Base-by-base conservation (phyloP, 2,113 vertebrate genomes). In the Sinocyclocheilus grahami region DNA sequence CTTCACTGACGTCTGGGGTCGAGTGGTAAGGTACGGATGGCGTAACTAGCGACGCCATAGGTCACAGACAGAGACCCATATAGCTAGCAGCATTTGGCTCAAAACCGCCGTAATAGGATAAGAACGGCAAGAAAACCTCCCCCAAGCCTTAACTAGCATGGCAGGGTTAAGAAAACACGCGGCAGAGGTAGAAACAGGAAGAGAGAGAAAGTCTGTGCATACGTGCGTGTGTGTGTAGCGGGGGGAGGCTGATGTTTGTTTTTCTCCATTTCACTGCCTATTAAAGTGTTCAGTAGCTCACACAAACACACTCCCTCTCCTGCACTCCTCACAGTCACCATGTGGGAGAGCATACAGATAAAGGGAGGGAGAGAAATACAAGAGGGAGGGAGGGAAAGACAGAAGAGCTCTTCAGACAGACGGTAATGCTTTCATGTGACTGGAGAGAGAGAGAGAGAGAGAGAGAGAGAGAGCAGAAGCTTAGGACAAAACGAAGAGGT, bases 281-380 rank as follows among this genome's bases (percentile, higher is more conserved):
- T 88, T 90, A 90, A 86, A 84, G 87, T 75, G 83, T 84, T 89
- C 84, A 87, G 89, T 88, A 88, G 89, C 82, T 88, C 89, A 86
- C 89, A 86, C 89, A 88, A 84, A 89, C 86, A 90, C 89, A 86
- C 85, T 81, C 69, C 82, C 78, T 82, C 85, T 72, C 82, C 79
- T 82, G 86, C 84, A 79, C 87, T 88, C 81, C 85, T 85, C 82
- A 81, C 89, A 86, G 85, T 69, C 87, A 83, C 82, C 80, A 84
- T 86, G 87, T 87, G 84, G 77, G 87, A 89, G 89, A 90, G 84
- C 89, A 90, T 74, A 90, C 55, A 77, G 76, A 13, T 39, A 85
- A 83, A 27, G 53, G 42, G 83, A n/a, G 48, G 46, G 82, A 67
- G 85, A 77, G 78, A n/a, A 83, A 80, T 58, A 62, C 81, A 86